Percentiles rank a stretch among this genome's conserved stretches.
Evolutionary conservation across 2,797 vertebrate genomes (phyloP).

Genomic region (Phyllotis vaccarum): DNA sequence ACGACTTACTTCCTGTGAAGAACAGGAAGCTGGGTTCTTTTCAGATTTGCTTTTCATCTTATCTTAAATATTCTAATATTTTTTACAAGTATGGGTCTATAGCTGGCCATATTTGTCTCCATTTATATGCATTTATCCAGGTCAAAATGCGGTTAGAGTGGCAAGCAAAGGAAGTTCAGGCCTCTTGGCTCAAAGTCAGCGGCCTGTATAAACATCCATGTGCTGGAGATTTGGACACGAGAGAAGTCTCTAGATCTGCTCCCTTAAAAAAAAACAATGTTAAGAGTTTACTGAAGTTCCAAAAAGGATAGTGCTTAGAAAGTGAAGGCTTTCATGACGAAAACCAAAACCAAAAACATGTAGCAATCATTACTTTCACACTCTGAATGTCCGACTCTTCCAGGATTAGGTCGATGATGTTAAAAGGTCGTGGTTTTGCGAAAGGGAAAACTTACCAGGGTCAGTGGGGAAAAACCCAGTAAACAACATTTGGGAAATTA

Average conservation of each 20-base stretch:
- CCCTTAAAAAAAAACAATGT: conserved; percentile 40
- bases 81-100: conserved; percentile 56
- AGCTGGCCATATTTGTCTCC: conserved; percentile 62
- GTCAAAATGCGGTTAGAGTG: conserved; percentile 76
- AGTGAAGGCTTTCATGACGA: conserved; percentile 54
- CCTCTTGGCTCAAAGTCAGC: conserved; percentile 72
- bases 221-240: conserved; percentile 72
- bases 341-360: background rate
- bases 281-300: conserved; percentile 32
- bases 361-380: background rate
- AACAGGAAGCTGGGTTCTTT: conserved; percentile 50
- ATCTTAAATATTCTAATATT: conserved; percentile 61
- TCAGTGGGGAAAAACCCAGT: conserved; percentile 20
- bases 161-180: conserved; percentile 71
- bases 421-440: background rate
- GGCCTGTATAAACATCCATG: conserved; percentile 71
- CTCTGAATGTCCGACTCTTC: conserved; percentile 22
- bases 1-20: conserved; percentile 22
- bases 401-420: conserved; percentile 37
- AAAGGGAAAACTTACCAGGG: conserved; percentile 4
- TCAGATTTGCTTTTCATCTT: conserved; percentile 55
- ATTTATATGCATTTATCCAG: conserved; percentile 72
- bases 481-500: background rate
- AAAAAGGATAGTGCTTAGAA: conserved; percentile 33
- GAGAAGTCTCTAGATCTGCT: conserved; percentile 53